These are phyloP conservation scores for Scaptomyza tumidula DNA, from an alignment of 2,888 invertebrate genomes.

Conservation along the genomic window DNA sequence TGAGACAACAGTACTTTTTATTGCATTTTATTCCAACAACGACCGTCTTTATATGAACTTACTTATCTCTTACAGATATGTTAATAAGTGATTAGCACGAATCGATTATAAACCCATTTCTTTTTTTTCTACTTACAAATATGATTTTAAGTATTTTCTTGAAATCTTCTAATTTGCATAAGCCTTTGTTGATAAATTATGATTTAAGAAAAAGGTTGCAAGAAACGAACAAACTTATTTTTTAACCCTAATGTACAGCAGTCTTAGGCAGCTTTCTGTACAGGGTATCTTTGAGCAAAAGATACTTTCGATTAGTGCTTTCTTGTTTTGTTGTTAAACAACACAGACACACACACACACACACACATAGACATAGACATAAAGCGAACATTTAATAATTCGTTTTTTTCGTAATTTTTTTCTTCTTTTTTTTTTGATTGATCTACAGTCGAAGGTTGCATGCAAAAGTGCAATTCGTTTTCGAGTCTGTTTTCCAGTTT, in stretches of 20 bases:
- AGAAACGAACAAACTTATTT: too few relatives aligned
- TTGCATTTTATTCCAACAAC: neutral
- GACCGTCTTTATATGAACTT: too few relatives aligned
- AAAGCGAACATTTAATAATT: slow-evolving; percentile 37
- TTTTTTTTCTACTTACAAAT: too few relatives aligned
- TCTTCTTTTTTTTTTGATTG: slow-evolving; percentile 72
- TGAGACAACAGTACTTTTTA: neutral
- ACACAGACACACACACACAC: neutral
- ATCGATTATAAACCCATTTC: too few relatives aligned
- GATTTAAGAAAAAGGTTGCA: too few relatives aligned
- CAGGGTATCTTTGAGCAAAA: slow-evolving; percentile 6
- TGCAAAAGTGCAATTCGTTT: slow-evolving; percentile 77
- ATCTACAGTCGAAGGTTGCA: slow-evolving; percentile 78
- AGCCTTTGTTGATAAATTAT: too few relatives aligned
- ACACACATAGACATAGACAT: neutral
- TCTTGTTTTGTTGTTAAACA: slow-evolving; percentile 24
- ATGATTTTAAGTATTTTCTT: too few relatives aligned
- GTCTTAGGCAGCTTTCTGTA: neutral
- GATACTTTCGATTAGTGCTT: neutral
- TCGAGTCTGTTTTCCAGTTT: slow-evolving; percentile 59
- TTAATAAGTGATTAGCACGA: too few relatives aligned
- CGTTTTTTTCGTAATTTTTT: too few relatives aligned
- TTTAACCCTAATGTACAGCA: too few relatives aligned
- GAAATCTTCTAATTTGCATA: too few relatives aligned
- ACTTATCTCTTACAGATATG: too few relatives aligned